Conservation (phyloP, 2,113 vertebrate genomes). For the Craseonycteris thonglongyai region DNA sequence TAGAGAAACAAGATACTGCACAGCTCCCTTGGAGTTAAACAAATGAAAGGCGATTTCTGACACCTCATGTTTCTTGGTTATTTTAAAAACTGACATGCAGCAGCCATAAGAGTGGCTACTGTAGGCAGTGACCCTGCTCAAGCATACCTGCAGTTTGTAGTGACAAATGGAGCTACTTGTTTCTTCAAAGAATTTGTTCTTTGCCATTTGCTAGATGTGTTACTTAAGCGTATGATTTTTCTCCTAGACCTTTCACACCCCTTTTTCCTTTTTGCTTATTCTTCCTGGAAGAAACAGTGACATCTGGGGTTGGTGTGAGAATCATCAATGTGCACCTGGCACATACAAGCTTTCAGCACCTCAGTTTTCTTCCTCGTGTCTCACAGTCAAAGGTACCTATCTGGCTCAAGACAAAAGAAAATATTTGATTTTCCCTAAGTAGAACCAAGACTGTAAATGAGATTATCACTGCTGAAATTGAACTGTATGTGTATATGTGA, state of each 20-base stretch:
- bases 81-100: neutral
- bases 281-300: neutral
- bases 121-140: neutral
- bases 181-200: neutral
- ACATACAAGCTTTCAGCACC: neutral
- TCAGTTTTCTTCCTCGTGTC: neutral
- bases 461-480: constrained; percentile 6
- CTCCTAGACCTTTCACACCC: neutral
- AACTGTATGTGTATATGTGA: neutral
- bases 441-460: neutral
- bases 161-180: neutral
- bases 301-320: neutral
- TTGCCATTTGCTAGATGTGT: neutral
- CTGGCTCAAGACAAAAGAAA: constrained; percentile 4
- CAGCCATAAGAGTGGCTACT: rapidly evolving
- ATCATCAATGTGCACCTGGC: neutral
- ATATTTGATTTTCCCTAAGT: constrained; percentile 4
- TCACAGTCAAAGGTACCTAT: neutral
- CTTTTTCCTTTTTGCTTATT: neutral
- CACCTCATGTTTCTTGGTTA: neutral
- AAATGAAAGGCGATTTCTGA: neutral
- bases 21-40: neutral
- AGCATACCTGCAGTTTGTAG: neutral
- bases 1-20: neutral
- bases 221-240: neutral